Evolutionary conservation across 2,113 vertebrate species (phyloP).

Genomic region (Xyliphius kryptos): DNA sequence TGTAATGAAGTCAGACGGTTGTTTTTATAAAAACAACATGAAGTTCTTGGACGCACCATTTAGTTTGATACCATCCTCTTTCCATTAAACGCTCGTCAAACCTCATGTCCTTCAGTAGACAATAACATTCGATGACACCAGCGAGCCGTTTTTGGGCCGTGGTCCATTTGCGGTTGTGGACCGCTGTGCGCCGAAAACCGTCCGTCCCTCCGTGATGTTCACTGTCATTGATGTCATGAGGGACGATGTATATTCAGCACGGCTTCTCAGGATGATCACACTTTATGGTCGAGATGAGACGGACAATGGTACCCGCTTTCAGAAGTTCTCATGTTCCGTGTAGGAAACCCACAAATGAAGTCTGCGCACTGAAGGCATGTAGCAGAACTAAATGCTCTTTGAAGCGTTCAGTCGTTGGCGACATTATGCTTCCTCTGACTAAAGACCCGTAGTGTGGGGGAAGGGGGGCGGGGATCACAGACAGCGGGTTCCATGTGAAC

Average conservation of each 20-base stretch:
- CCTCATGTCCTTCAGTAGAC: too few relatives aligned
- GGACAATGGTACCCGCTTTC: background rate
- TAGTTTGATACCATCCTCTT: too few relatives aligned
- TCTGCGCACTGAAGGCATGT: conserved; percentile 5
- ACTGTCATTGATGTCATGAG: background rate
- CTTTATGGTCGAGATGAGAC: conserved; percentile 2
- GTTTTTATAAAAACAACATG: too few relatives aligned
- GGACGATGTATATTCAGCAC: background rate
- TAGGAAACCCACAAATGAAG: background rate
- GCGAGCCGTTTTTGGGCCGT: too few relatives aligned
- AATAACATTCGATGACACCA: too few relatives aligned
- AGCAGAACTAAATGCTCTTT: conserved; percentile 1
- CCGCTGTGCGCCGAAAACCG: too few relatives aligned
- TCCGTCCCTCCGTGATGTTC: too few relatives aligned
- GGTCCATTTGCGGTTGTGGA: too few relatives aligned
- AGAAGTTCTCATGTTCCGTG: background rate
- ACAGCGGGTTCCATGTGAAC: too few relatives aligned
- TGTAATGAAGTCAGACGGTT: too few relatives aligned
- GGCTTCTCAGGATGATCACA: background rate
- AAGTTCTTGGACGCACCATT: too few relatives aligned
- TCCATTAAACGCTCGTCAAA: too few relatives aligned
- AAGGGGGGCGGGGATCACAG: background rate
- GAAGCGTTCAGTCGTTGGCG: conserved; percentile 5
- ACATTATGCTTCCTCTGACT: background rate
- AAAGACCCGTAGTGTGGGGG: background rate